These are phyloP conservation scores for Zosterops japonicus DNA, from an alignment of 2,113 vertebrate species.

Conservation along the genomic window DNA sequence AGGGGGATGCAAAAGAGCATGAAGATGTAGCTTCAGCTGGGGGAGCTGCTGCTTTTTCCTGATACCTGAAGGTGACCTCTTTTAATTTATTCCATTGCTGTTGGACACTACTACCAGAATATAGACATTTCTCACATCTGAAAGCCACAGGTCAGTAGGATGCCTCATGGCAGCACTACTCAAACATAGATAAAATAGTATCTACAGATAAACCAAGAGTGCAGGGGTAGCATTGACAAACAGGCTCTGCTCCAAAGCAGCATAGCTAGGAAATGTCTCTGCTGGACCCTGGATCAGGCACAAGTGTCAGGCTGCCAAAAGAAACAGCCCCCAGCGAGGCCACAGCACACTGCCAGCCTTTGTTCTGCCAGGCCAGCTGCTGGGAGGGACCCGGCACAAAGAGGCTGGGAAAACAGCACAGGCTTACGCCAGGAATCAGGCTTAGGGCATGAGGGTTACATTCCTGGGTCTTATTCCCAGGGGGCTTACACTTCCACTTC, in stretches of 20 bases:
- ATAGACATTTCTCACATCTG: not conserved
- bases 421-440: not conserved
- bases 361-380: slow-evolving; percentile 22
- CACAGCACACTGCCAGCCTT: not conserved
- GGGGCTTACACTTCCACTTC: not conserved
- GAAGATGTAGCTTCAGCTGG: not conserved
- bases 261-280: not conserved
- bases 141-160: not conserved
- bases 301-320: not conserved
- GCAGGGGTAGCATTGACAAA: not conserved
- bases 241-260: not conserved
- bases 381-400: fast-evolving
- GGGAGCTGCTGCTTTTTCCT: not conserved
- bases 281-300: not conserved
- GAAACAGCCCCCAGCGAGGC: not conserved
- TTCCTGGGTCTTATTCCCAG: not conserved
- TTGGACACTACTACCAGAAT: not conserved
- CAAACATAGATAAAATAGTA: not conserved
- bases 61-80: not conserved
- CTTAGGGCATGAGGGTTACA: not conserved
- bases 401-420: not conserved
- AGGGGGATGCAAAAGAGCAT: not conserved
- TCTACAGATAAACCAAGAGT: not conserved
- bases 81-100: not conserved
- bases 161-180: not conserved